phyloP scores from a whole-genome alignment of 2,113 vertebrate genomes.

The Passer montanus region DNA sequence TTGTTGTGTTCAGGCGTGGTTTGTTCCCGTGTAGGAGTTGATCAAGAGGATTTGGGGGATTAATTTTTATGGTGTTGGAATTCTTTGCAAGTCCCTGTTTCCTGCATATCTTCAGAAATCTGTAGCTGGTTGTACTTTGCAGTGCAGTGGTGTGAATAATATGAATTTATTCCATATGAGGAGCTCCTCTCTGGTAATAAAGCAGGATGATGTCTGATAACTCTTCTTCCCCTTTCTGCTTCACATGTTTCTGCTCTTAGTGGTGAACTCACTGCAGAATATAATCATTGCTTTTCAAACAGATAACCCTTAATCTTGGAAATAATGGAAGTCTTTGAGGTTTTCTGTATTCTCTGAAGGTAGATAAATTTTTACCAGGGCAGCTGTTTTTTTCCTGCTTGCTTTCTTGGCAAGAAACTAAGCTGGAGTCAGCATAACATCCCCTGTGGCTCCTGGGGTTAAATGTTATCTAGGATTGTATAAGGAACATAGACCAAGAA shows the following conservation, averaged over 20 bases:
- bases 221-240: not conserved
- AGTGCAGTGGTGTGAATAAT: not conserved
- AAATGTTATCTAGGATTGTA: constrained; percentile 31
- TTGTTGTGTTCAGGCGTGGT: not conserved
- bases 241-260: not conserved
- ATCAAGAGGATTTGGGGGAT: not conserved
- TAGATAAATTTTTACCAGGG: not conserved
- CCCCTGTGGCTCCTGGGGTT: not conserved
- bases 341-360: not conserved
- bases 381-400: not conserved
- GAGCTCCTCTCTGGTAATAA: not conserved
- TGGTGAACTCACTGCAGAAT: not conserved
- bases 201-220: not conserved
- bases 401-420: not conserved
- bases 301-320: constrained; percentile 21
- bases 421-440: not conserved
- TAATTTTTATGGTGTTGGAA: not conserved
- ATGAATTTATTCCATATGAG: not conserved
- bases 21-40: not conserved
- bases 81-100: not conserved
- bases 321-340: constrained; percentile 11
- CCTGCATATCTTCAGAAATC: not conserved
- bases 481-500: not conserved
- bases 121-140: not conserved
- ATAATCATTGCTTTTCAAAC: not conserved